These are phyloP conservation scores for Barnardius zonarius DNA, from an alignment of 2,113 vertebrate genomes.

Conservation along the genomic window DNA sequence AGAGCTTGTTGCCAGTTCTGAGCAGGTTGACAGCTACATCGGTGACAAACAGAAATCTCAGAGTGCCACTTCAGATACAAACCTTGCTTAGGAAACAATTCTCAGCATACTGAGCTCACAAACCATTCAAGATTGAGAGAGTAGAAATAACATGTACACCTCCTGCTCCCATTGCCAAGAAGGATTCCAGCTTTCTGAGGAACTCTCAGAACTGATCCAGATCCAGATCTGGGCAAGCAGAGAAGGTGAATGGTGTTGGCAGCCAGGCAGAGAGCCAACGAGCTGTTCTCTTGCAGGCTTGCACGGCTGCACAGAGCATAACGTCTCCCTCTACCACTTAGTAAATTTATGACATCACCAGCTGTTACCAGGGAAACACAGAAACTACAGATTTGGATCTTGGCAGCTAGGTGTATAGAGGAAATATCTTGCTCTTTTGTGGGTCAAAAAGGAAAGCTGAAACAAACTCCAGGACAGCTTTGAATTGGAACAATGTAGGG, in stretches of 20 bases:
- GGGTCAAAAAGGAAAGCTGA: not conserved
- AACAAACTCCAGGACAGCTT: not conserved
- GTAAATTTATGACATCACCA: constrained; percentile 7
- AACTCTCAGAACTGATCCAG: not conserved
- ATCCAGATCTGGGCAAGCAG: not conserved
- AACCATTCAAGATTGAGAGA: not conserved
- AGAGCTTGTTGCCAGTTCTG: not conserved
- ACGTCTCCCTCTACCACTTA: not conserved
- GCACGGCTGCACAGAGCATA: not conserved
- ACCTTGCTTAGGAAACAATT: not conserved
- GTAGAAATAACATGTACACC: not conserved
- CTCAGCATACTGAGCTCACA: not conserved
- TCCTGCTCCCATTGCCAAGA: not conserved
- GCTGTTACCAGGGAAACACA: constrained; percentile 50
- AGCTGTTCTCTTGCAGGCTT: constrained; percentile 18
- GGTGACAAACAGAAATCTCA: not conserved
- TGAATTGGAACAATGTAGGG: not conserved
- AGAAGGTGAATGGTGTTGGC: not conserved
- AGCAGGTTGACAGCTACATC: not conserved
- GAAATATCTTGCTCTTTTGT: constrained; percentile 15
- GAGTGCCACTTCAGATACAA: not conserved
- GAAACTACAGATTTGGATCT: constrained; percentile 14
- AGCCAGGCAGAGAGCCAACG: not conserved
- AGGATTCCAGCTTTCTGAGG: not conserved
- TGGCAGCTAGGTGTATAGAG: constrained; percentile 13